Conservation (phyloP, 2,113 vertebrate species). For the Naja naja region DNA sequence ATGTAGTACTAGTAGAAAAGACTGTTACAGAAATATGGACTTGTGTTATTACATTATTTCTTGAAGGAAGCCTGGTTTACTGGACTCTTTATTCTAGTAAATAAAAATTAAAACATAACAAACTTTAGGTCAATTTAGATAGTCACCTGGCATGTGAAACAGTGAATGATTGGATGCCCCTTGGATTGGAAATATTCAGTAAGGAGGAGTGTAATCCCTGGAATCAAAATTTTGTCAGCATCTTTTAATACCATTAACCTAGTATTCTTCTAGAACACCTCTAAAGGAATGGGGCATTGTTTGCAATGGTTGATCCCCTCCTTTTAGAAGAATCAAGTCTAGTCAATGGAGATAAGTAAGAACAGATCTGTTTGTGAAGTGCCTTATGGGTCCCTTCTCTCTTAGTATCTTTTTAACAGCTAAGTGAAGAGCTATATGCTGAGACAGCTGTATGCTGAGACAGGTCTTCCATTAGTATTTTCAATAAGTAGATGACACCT, state of each 20-base stretch:
- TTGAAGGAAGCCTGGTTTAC: not conserved
- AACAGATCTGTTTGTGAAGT: no score
- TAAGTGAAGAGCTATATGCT: no score
- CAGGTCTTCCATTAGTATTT: no score
- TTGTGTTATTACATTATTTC: not conserved
- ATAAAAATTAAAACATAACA: not conserved
- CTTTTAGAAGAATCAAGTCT: no score
- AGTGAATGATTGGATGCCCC: not conserved
- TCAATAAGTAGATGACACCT: no score
- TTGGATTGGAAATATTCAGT: not conserved
- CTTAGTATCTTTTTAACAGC: no score
- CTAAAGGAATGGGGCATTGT: no score
- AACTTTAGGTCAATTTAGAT: not conserved
- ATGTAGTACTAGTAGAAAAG: not conserved
- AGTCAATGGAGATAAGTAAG: no score
- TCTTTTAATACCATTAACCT: not conserved
- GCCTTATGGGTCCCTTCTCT: no score
- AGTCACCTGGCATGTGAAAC: not conserved
- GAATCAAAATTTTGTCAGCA: not conserved
- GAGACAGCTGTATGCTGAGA: no score
- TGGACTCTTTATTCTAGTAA: not conserved
- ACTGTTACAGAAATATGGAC: not conserved
- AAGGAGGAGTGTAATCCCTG: not conserved
- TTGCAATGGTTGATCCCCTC: no score
- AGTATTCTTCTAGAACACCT: not conserved